A percentile compares a stretch with the other conserved stretches of the same genome.
Evolutionary conservation across 2,888 invertebrate species (phyloP).

Genomic region (Temnothorax unifasciatus): DNA sequence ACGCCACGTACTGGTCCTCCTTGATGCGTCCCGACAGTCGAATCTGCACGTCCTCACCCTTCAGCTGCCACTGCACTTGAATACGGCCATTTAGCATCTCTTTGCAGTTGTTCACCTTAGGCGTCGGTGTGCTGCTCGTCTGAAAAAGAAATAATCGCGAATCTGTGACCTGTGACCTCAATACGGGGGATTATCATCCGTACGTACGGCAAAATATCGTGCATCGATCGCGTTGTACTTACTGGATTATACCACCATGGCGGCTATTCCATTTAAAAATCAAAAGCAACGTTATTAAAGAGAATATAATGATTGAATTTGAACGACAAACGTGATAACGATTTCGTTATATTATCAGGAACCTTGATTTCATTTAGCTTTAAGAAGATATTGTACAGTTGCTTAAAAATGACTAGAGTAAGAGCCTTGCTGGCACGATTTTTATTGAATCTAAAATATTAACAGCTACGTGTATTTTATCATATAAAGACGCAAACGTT

Average conservation of each 20-base stretch:
- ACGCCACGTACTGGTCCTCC: slow-evolving; percentile 95
- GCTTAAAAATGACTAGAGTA: not conserved
- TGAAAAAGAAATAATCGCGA: slow-evolving; percentile 84
- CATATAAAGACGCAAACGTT: slow-evolving; percentile 32
- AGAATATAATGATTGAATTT: not conserved
- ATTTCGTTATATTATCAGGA: not conserved
- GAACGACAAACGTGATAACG: not conserved
- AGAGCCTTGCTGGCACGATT: not conserved
- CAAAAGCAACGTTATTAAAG: slow-evolving; percentile 32
- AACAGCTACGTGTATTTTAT: slow-evolving; percentile 7
- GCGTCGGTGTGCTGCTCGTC: slow-evolving; percentile 92
- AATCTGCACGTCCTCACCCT: slow-evolving; percentile 92
- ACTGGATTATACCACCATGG: slow-evolving; percentile 98
- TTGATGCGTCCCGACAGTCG: slow-evolving; percentile 92
- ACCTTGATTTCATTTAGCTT: not conserved
- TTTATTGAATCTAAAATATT: slow-evolving; percentile 27
- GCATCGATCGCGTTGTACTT: slow-evolving; percentile 87
- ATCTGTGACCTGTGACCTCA: not conserved
- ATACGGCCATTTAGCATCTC: slow-evolving; percentile 93
- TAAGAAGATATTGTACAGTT: not conserved
- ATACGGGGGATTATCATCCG: not conserved
- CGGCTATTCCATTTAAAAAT: slow-evolving; percentile 88
- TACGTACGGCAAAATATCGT: slow-evolving; percentile 21
- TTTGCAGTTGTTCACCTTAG: slow-evolving; percentile 91
- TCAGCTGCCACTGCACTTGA: slow-evolving; percentile 95